Percentiles rank a stretch among this genome's conserved stretches.
phyloP scores from a whole-genome alignment of 2,888 invertebrate species.

The Mythimna ferrago region DNA sequence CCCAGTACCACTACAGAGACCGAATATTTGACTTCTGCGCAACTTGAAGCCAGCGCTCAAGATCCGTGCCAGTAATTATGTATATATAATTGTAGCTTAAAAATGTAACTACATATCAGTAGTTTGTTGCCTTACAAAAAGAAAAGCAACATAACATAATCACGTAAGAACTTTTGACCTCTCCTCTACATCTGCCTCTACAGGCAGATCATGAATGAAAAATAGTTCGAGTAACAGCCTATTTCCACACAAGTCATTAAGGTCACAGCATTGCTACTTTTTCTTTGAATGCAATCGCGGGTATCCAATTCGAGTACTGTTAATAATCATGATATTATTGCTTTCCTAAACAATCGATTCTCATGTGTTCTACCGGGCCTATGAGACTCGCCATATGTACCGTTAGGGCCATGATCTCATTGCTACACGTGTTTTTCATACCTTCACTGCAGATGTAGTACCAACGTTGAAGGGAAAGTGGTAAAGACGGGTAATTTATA shows the following conservation, averaged over 20 bases:
- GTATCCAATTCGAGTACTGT: conserved; percentile 50
- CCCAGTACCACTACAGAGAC: no score
- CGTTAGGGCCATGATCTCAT: conserved; percentile 82
- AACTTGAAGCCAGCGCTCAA: no score
- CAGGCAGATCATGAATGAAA: conserved; percentile 43
- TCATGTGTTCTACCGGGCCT: conserved; percentile 72
- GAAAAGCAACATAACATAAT: conserved; percentile 20
- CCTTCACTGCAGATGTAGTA: conserved; percentile 31
- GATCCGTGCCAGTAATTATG: no score
- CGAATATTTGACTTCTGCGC: no score
- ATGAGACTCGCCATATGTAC: conserved; percentile 69
- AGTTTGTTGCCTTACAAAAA: conserved; percentile 16
- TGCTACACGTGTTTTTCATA: conserved; percentile 72
- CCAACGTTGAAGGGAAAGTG: conserved; percentile 32
- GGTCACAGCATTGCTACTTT: conserved; percentile 62
- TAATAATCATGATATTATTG: conserved; percentile 68
- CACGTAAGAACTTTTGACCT: conserved; percentile 13
- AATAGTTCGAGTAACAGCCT: conserved; percentile 37
- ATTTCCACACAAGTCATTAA: conserved; percentile 62
- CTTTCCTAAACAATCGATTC: conserved; percentile 81
- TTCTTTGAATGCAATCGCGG: conserved; percentile 52
- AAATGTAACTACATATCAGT: conserved; percentile 3
- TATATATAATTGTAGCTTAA: conserved; percentile 10
- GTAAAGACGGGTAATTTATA: conserved; percentile 1
- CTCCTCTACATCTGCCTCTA: conserved; percentile 21